Conservation (phyloP, 2,113 vertebrate genomes). For the Ceyx margarethae region DNA sequence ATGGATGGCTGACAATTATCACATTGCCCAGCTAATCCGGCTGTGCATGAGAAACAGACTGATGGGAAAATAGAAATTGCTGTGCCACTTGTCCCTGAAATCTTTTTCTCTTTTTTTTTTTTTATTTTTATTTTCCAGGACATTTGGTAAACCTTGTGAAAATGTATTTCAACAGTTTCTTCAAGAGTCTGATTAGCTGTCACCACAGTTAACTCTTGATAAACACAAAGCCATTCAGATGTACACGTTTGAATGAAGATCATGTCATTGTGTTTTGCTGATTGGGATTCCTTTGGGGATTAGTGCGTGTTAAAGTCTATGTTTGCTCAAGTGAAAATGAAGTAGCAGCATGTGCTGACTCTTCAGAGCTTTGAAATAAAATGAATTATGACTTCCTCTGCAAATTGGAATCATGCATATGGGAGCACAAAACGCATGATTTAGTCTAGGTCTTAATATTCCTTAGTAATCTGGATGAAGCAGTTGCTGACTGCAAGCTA, state of each 20-base stretch:
- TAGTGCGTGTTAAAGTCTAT: neutral
- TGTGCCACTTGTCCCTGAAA: neutral
- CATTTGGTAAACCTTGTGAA: neutral
- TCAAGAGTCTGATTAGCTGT: neutral
- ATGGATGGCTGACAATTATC: neutral
- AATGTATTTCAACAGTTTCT: neutral
- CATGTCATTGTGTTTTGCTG: neutral
- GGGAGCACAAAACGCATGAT: neutral
- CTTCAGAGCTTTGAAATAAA: neutral
- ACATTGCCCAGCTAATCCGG: neutral
- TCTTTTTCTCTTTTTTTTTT: no score
- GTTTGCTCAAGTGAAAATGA: neutral
- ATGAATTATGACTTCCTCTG: neutral
- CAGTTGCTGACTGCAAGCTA: neutral
- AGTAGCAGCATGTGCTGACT: neutral
- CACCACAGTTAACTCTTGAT: neutral
- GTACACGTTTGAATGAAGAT: neutral
- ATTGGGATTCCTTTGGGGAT: neutral
- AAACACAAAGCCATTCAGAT: neutral
- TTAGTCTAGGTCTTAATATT: neutral
- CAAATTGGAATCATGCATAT: neutral
- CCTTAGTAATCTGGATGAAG: neutral
- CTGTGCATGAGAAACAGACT: neutral
- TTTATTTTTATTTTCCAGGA: neutral
- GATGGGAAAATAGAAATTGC: neutral